Base-by-base conservation (phyloP, 2,888 invertebrate genomes). In the Antitype chi region DNA sequence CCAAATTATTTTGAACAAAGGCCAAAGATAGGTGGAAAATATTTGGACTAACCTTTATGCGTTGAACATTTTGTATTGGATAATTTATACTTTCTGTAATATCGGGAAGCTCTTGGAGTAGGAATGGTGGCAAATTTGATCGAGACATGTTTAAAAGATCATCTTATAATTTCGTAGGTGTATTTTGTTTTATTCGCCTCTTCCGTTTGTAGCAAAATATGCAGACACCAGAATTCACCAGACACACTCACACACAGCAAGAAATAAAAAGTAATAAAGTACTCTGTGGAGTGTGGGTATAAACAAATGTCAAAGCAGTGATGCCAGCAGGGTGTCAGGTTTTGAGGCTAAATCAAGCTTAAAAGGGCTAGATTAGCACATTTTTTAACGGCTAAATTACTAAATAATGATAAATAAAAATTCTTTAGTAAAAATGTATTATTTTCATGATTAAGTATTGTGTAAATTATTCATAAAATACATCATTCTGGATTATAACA, bases 41-140 rank as follows among this genome's bases (percentile, higher is more conserved):
- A 80, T 78, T 72, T 32, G 47, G 72, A 93, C 95, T 93, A 91
- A 98, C 98, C 97, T 98, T 98, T 90, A 98, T 98, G 70, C 98
- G 97, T 91, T 98, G 98, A 85, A 98, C 97, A 92, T 97, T 97
- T 92, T 97, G 96, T 87, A 98, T 95, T 3, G 98, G 98, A 91
- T 97, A 97, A 85, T 97, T 97, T 85, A 98, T 96, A 80, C 95
- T 95, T 87, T 97, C 95, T 68, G 97, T 97, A 86, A 98, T 96
- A 93, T 97, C 96, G 85, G 97, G 95, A 85, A 97, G 96, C 88
- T 97, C 97, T 85, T 97, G 96, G 74, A 97, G 92, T 85, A 97
- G 92, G 87, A 96, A 97, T 47, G 95, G 95, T 73, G 96, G 93
- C 82, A 94, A 88, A 88, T 92, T 93, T n/a, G 80, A 84, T 75